Evolutionary conservation across 2,113 vertebrate genomes (phyloP), one percentile per base, ranked within the genome.

Genomic region (Halcyon malimbica): DNA sequence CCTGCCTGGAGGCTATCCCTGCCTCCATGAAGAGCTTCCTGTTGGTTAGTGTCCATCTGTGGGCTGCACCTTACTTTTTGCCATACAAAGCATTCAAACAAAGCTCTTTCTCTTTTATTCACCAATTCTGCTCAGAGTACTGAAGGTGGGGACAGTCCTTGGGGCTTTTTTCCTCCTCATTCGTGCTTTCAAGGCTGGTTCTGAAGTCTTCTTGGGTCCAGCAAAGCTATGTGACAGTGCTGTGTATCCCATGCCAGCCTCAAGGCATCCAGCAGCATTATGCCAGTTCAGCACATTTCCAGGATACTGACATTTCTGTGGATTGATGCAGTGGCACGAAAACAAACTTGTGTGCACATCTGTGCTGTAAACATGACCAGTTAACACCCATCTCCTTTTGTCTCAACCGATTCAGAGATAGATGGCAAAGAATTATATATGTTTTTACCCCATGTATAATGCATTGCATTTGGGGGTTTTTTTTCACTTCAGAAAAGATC

Each of bases 381-480:
- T 17, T 69, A 28, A 69, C 54, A 31, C 6, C 57, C 6, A 24
- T 26, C 12, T 10, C 25, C 31, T 80, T 62, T 35, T 42, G 7
- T 24, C 57, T 70, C 62, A n/a, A 29, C 14, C 62, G 48, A 64
- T 79, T 28, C n/a, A 8, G 35, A 83, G 41, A 18, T 2, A 68
- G 26, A 68, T 2, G 1, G 26, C 44, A 71, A 70, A 86, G 24
- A 68, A 65, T 25, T 24, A 75, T 28, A 21, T 11, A 8, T 15
- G 1, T 6, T 10, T 85, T 95, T 93, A 51, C 24, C 26, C 46
- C 17, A n/a, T 24, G 7, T 57, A 54, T 48, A 65, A 80, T 28
- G 21, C 21, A 73, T 19, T 7, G 1, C 20, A 53, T 57, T 9
- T 50, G 13, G 6, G 6, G 0, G 0, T 2, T 26, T 2, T 26